Conservation (phyloP, 2,888 invertebrate species). For the Ethmia dodecea region DNA sequence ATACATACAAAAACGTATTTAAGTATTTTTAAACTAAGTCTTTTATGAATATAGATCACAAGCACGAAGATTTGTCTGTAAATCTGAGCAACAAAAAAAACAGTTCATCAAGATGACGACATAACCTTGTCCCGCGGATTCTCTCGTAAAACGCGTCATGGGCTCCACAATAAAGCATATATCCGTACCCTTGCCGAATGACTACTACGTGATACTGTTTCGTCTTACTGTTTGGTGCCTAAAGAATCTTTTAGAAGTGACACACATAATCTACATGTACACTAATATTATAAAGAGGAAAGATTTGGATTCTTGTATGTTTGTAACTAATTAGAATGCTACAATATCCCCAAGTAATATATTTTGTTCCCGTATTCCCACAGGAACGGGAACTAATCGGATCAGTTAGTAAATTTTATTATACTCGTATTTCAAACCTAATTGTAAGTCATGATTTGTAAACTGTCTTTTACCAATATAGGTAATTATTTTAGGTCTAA, state of each 20-base stretch:
- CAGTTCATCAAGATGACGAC: slow-evolving; percentile 23
- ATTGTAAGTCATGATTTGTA: too few relatives aligned
- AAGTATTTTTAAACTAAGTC: too few relatives aligned
- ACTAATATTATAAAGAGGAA: too few relatives aligned
- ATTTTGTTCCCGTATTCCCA: neutral
- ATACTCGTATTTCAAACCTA: neutral
- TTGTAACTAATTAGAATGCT: neutral
- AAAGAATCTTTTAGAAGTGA: neutral
- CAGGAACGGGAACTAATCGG: neutral
- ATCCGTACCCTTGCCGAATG: slow-evolving; percentile 39
- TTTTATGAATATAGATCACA: too few relatives aligned
- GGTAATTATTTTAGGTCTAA: too few relatives aligned
- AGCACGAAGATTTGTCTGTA: neutral
- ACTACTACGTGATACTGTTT: slow-evolving; percentile 41
- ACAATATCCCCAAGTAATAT: neutral
- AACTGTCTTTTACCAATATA: too few relatives aligned
- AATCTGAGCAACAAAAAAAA: slow-evolving; percentile 15
- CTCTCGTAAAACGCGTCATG: slow-evolving; percentile 46
- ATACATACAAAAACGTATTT: too few relatives aligned
- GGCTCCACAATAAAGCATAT: slow-evolving; percentile 43
- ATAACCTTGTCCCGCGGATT: slow-evolving; percentile 30
- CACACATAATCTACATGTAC: too few relatives aligned
- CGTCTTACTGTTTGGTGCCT: slow-evolving; percentile 17
- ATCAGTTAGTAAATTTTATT: neutral
- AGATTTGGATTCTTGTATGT: too few relatives aligned